Evolutionary conservation across 1,140 invertebrate genomes (phyloP), one percentile per base, ranked within the genome.

Genomic region (Nymphalis io): DNA sequence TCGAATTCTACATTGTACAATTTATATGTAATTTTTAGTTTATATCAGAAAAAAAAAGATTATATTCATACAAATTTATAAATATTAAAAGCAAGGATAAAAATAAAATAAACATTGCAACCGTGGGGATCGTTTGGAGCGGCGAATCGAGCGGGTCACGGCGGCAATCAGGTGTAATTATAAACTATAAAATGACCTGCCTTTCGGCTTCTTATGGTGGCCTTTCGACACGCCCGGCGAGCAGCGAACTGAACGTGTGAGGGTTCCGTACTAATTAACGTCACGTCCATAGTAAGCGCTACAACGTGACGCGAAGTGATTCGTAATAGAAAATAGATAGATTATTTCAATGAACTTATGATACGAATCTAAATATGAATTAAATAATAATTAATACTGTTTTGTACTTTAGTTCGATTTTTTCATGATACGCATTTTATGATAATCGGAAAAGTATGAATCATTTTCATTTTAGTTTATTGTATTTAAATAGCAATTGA

Each of bases 141-240:
- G 73, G 77, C 77, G 74, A 76, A 84, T 78, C 79, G 78, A 60
- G 48, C 70, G 65, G 78, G 81, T 81, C 82, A 81, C 79, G 85
- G 68, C 75, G 73, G 79, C 82, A 84, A 88, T 88, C 82, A 84
- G 51, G 57, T 67, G 82, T 85, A 88, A 89, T 89, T 89, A 89
- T 89, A 87, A 87, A 84, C 83, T 85, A 88, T 89, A 89, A 89
- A 87, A 83, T 81, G 80, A 82, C 78, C 79, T 72, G 67, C 75
- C 79, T 85, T 86, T 85, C 82, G 83, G 87, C 85, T 88, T 88
- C 85, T 87, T 87, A 80, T 73, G 81, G 60, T 81, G 79, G 78
- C 79, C 82, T 84, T 88, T 85, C 81, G 86, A 83, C 79, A 87
- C 83, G 83, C 71, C 68, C 68, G 60, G 46, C 13, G 66, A 67